Evolutionary conservation across 2,113 vertebrate genomes (phyloP), one percentile per base, ranked within the genome.

Genomic region (Tichodroma muraria): DNA sequence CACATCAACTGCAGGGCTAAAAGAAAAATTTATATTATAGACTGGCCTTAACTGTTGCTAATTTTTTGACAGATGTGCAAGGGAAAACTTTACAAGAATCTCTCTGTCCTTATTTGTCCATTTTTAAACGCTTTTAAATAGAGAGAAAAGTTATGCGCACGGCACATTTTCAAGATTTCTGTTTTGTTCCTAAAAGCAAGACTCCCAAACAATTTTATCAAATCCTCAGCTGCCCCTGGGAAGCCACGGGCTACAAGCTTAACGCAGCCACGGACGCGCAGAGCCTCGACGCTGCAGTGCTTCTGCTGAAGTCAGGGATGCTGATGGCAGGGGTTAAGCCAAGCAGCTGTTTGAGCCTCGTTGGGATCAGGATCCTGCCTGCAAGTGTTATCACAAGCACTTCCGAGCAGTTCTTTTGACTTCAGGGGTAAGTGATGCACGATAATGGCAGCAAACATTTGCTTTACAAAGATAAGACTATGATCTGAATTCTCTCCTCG

Each of bases 221-320:
- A 69, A 25, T 10, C 31, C 63, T n/a, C 50, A 4, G 22, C 9
- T 72, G 63, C 17, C 66, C 21, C 63, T 52, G 25, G 47, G 59
- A 72, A 82, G 38, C 25, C 42, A 15, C 0, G 0, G 25, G 40
- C 14, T 19, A 4, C 0, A 0, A 8, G 70, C 18, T 69, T 12
- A 42, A 22, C 4, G 0, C 4, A 9, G 56, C 19, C 52, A 35
- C 3, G 1, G 21, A 78, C 3, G 4, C 1, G 2, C 13, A 50
- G 50, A 72, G 44, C 77, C 53, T 20, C 64, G 16, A 1, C 18
- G 22, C 27, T n/a, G 64, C 56, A n/a, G 40, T 2, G n/a, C 45
- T 69, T 3, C 54, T 68, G 16, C 68, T 64, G 23, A 27, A 93
- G 20, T 10, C 90, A 24, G 57, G 7, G 68, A 75, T 88, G 85